Evolutionary conservation across 2,113 vertebrate genomes (phyloP), one percentile per base, ranked within the genome.

Genomic region (Stegastes partitus): DNA sequence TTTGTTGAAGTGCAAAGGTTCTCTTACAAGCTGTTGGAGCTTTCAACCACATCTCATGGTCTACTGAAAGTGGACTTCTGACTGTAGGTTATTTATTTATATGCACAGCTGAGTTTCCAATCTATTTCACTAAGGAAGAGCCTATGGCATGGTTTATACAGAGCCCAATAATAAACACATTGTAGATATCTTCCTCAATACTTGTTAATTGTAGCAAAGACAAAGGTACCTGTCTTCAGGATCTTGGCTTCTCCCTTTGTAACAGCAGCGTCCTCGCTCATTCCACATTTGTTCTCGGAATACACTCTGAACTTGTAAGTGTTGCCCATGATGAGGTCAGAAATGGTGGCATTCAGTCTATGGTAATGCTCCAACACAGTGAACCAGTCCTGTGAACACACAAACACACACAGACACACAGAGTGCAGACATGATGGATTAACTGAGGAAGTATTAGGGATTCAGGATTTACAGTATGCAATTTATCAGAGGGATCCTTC

Each of bases 301-400:
- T 96, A 99, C 65, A 96, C 96, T 4, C 95, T 94, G 93, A 99
- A 99, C 68, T 90, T 95, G 94, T 99, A 99, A 2, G 93, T 93
- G 81, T 99, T 99, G 77, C 98, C 98, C 51, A 99, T 96, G 87
- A 99, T 96, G 89, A 99, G 96, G 94, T 99, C 97, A 0, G 98
- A 99, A 90, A 99, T 16, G 19, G 97, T 97, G 93, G 96, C 98
- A 75, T 95, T 97, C 79, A 96, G 93, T 39, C 96, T 95, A 68
- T 95, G 95, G 87, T 96, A 98, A 82, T 95, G 96, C 57, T 99
- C 98, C 93, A 97, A 66, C 11, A 96, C 97, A 0, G 95, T 99
- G 94, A 97, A 99, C 98, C 98, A 99, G 82, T 97, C 96, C 98
- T 99, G 85, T 3, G 21, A 59, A 54, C 9, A 72, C 74, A 72